Conservation (phyloP, 2,797 vertebrate species). For the Florisuga fusca region DNA sequence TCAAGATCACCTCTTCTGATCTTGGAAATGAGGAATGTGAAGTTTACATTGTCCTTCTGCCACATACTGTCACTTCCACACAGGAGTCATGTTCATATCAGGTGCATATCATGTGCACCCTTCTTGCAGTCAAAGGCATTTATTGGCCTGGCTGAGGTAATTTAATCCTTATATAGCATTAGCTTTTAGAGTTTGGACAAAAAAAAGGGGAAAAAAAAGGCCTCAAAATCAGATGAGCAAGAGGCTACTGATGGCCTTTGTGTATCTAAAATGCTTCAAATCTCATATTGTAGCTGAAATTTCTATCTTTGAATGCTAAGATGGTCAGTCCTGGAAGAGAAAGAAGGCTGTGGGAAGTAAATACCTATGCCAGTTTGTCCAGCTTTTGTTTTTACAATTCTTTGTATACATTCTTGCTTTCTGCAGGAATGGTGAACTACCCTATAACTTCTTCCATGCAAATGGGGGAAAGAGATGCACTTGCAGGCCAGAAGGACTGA, state of each 20-base stretch:
- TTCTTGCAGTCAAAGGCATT: not conserved
- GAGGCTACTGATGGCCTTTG: not conserved
- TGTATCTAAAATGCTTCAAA: not conserved
- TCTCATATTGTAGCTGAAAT: not conserved
- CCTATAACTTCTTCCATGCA: slow-evolving; percentile 39
- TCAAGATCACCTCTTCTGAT: not conserved
- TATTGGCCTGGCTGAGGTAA: not conserved
- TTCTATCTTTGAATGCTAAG: not conserved
- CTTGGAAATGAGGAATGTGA: not conserved
- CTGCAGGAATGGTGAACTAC: not conserved
- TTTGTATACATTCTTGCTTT: slow-evolving; percentile 31
- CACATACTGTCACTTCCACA: not conserved
- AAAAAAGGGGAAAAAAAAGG: not conserved
- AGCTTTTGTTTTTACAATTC: not conserved
- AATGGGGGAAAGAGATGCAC: slow-evolving; percentile 1
- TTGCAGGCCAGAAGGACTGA: slow-evolving; percentile 6
- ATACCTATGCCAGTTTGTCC: not conserved
- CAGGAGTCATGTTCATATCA: not conserved
- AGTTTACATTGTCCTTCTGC: not conserved
- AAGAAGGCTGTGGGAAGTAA: not conserved
- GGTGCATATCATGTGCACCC: rapidly evolving
- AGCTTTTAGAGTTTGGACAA: not conserved
- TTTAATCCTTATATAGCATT: not conserved
- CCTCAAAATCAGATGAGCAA: not conserved
- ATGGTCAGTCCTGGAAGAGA: not conserved